Evolutionary conservation across 2,888 invertebrate species (phyloP).

Genomic region (Melinaea marsaeus): DNA sequence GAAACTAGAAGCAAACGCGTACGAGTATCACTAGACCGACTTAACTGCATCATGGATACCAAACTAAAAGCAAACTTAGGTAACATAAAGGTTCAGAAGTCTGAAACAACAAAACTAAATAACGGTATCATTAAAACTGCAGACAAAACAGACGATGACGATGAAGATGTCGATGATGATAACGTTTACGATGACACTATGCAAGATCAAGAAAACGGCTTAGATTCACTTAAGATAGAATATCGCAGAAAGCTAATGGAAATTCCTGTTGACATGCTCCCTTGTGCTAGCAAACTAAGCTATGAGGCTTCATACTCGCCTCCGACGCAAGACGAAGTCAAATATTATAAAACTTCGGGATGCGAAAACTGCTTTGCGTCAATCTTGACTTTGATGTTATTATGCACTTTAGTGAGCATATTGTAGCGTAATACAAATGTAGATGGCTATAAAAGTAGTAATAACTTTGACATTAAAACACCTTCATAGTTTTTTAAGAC

Average conservation of each 20-base stretch:
- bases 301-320: slow-evolving; percentile 62
- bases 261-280: slow-evolving; percentile 60
- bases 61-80: slow-evolving; percentile 48
- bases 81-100: slow-evolving; percentile 46
- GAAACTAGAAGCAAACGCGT: slow-evolving; percentile 85
- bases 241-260: slow-evolving; percentile 60
- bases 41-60: slow-evolving; percentile 82
- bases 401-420: slow-evolving; percentile 37
- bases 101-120: slow-evolving; percentile 32
- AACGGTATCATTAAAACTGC: slow-evolving; percentile 35
- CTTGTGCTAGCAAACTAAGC: slow-evolving; percentile 61
- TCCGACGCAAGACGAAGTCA: slow-evolving; percentile 70
- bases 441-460: slow-evolving; percentile 6
- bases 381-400: slow-evolving; percentile 36
- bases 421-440: slow-evolving; percentile 45
- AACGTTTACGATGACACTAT: slow-evolving; percentile 62
- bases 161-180: slow-evolving; percentile 54
- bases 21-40: slow-evolving; percentile 80
- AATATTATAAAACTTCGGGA: slow-evolving; percentile 63
- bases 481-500: slow-evolving; percentile 32
- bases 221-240: slow-evolving; percentile 53
- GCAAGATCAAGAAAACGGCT: slow-evolving; percentile 62
- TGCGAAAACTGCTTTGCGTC: slow-evolving; percentile 36
- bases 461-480: slow-evolving; percentile 3
- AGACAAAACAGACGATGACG: slow-evolving; percentile 57